These are phyloP conservation scores for Epicampocera succincta DNA, from an alignment of 2,888 invertebrate genomes.

Conservation along the genomic window DNA sequence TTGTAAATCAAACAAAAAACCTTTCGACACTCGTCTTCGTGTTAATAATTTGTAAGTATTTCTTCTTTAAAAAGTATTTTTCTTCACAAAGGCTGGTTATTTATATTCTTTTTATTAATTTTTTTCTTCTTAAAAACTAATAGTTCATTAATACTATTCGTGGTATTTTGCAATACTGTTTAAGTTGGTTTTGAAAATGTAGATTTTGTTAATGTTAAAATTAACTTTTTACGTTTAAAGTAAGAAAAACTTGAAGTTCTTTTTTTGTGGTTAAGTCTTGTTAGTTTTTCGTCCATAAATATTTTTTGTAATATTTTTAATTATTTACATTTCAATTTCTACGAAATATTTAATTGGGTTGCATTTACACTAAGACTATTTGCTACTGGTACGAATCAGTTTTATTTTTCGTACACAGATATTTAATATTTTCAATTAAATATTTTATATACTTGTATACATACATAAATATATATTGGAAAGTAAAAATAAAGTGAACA, in stretches of 20 bases:
- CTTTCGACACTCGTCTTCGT: conserved; percentile 31
- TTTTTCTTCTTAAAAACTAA: conserved; percentile 50
- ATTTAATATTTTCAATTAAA: too few species aligned
- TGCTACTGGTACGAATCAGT: conserved; percentile 36
- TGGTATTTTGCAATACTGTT: conserved; percentile 67
- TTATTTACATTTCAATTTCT: conserved; percentile 44
- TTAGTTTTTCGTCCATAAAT: conserved; percentile 38
- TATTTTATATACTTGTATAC: too few species aligned
- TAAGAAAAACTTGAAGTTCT: conserved; percentile 56
- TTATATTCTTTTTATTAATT: conserved; percentile 20
- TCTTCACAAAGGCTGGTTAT: background rate
- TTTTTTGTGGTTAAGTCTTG: conserved; percentile 57
- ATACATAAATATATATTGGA: background rate
- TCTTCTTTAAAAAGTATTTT: conserved; percentile 15
- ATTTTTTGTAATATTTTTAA: conserved; percentile 3
- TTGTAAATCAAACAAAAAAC: background rate
- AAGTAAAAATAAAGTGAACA: conserved; percentile 57
- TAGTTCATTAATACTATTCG: conserved; percentile 62
- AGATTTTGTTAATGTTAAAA: conserved; percentile 16
- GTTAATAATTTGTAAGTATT: conserved; percentile 26
- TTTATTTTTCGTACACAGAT: background rate
- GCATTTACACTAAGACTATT: conserved; percentile 8
- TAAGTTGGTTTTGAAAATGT: conserved; percentile 28
- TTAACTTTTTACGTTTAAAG: conserved; percentile 6
- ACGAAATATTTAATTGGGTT: conserved; percentile 13